These are phyloP conservation scores for Linepithema humile DNA, from an alignment of 1,140 invertebrate genomes.

Conservation along the genomic window DNA sequence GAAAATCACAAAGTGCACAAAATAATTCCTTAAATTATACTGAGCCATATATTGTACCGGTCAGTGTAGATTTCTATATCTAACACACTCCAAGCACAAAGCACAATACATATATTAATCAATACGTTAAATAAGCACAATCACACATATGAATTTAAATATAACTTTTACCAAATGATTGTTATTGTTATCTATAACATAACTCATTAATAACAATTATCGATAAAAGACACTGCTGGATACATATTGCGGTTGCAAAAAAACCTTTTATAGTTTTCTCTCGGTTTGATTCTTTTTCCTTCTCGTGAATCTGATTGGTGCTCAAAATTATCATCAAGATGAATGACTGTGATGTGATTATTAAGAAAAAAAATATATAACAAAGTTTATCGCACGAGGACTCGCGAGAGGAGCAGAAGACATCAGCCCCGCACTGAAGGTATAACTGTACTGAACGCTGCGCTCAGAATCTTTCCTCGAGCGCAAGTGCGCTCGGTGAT, in stretches of 20 bases:
- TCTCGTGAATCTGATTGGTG: not conserved
- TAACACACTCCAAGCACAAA: not conserved
- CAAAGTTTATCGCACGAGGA: conserved; percentile 3
- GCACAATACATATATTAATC: not conserved
- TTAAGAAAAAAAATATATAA: not conserved
- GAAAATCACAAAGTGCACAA: not conserved
- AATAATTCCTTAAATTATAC: not conserved
- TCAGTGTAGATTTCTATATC: not conserved
- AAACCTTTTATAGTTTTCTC: no score
- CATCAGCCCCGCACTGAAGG: conserved; percentile 70
- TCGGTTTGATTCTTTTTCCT: not conserved
- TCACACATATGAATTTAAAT: not conserved
- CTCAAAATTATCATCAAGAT: not conserved
- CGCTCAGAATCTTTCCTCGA: conserved; percentile 60
- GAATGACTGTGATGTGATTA: not conserved
- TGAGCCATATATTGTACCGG: not conserved
- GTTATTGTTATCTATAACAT: not conserved
- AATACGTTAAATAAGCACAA: not conserved
- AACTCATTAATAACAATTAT: not conserved
- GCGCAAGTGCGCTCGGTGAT: conserved; percentile 72
- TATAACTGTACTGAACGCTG: conserved; percentile 78
- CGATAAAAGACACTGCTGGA: not conserved
- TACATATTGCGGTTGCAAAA: not conserved
- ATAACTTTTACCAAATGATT: not conserved
- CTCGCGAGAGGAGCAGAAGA: conserved; percentile 50